Base-by-base conservation (phyloP, 92 coral and sea anemone species). In the Anthopleura xanthogrammica region DNA sequence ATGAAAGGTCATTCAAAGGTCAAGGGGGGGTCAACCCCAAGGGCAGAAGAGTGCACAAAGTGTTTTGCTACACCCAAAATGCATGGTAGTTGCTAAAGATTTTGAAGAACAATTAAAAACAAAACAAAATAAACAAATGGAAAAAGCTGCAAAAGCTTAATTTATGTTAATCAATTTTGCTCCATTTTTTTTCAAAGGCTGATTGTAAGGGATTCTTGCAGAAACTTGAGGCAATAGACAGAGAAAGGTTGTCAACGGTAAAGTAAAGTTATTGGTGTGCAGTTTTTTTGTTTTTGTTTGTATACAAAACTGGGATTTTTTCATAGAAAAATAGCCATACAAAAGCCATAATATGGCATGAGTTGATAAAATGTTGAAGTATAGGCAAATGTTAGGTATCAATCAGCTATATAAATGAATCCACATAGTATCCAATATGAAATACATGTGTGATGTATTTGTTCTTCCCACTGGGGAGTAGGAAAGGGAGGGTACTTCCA, bases 171-270 rank as follows among this genome's bases (percentile, higher is more conserved):
- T 46, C 5, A 52, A 36, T 80, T 6, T 22, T 22, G 5, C 10
- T 2, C 3, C 7, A 62, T 46, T 19, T 64, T 20, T 24, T 72
- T 22, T 58, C 60, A 52, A 50, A 89, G 90, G 86, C 78, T 52
- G 89, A 84, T 7, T 90, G 91, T 83, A 84, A 57, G 40, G 87
- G 52, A 12, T 90, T 90, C 76, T 19, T 90, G 16, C 52, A 85
- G 77, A 60, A 82, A 56, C 58, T 90, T 17, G 64, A 56, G 50
- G 85, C 79, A 71, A 24, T 87, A 36, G 22, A 76, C 3, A 55
- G 76, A 50, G 24, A 77, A 39, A 79, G 81, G 3, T 60, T 90
- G 41, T 85, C 89, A 41, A 90, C 87, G 93, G 93, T 90, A 79
- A 80, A 36, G 12, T 11, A 41, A 20, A 0, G 14, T 3, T 7